Percentiles rank a stretch among this genome's conserved stretches.
phyloP scores from a whole-genome alignment of 2,888 invertebrate species.

The Sericinus montela region DNA sequence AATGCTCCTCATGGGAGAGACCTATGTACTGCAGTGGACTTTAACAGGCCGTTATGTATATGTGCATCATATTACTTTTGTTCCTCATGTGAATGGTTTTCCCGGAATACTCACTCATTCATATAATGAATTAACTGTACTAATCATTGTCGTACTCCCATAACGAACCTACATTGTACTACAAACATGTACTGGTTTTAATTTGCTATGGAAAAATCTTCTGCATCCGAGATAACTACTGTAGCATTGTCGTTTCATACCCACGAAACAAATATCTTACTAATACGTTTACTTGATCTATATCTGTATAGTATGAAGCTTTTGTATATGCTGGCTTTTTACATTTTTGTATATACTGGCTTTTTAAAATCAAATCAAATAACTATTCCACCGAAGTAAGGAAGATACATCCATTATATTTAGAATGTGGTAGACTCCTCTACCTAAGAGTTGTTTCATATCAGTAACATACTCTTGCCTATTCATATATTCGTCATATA shows the following conservation, averaged over 20 bases:
- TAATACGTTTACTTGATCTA: slow-evolving; percentile 22
- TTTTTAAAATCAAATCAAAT: no score
- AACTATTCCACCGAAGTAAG: no score
- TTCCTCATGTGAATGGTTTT: slow-evolving; percentile 3
- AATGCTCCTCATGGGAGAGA: no score
- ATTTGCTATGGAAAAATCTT: slow-evolving; percentile 10
- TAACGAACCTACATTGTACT: slow-evolving; percentile 36
- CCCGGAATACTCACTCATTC: slow-evolving; percentile 18
- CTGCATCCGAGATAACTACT: slow-evolving; percentile 2
- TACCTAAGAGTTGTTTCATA: no score
- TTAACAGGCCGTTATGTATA: no score
- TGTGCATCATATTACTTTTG: not conserved
- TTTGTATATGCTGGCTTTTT: no score
- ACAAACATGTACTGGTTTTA: slow-evolving; percentile 31
- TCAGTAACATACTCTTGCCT: no score
- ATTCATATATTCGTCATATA: no score
- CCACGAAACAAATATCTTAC: slow-evolving; percentile 32
- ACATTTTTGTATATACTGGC: no score
- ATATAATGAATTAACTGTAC: slow-evolving; percentile 19
- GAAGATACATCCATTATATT: no score
- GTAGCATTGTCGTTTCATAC: slow-evolving; percentile 24
- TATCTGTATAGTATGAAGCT: not conserved
- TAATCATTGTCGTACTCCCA: slow-evolving; percentile 30
- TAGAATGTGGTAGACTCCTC: no score
- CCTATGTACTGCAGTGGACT: no score